These are phyloP conservation scores for Cynodonichthys magdalenae DNA, from an alignment of 2,797 vertebrate genomes.

Conservation along the genomic window DNA sequence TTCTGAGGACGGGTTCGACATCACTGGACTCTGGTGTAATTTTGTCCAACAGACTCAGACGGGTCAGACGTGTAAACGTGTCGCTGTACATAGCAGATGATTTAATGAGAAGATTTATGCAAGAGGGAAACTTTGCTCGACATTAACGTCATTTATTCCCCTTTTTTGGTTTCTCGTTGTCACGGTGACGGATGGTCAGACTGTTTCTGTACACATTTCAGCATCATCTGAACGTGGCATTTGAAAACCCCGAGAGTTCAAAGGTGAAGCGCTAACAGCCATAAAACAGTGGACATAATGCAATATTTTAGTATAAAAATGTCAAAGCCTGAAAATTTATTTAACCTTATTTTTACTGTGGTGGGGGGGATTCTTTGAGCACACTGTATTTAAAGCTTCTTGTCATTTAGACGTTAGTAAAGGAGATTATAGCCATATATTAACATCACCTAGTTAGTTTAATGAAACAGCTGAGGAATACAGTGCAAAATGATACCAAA, in stretches of 20 bases:
- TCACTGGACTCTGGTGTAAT: too few relatives aligned
- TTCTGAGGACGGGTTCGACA: conserved; percentile 32
- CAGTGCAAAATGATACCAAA: conserved; percentile 52
- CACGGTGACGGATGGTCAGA: conserved; percentile 18
- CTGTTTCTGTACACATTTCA: conserved; percentile 34
- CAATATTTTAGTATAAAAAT: conserved; percentile 52
- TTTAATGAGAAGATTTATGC: conserved; percentile 76
- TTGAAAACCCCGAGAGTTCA: conserved; percentile 17
- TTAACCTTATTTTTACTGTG: conserved; percentile 53
- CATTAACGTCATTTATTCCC: conserved; percentile 36
- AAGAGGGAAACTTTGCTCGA: conserved; percentile 54
- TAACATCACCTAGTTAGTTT: conserved; percentile 35
- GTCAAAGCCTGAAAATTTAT: conserved; percentile 49
- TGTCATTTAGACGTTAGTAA: conserved; percentile 48
- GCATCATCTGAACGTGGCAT: conserved; percentile 25
- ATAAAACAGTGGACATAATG: conserved; percentile 50
- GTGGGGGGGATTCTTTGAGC: conserved; percentile 22
- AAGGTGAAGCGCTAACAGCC: conserved; percentile 38
- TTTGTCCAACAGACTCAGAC: conserved; percentile 20
- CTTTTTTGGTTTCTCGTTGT: conserved; percentile 40
- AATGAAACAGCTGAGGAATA: conserved; percentile 19
- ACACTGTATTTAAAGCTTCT: conserved; percentile 48
- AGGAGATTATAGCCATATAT: conserved; percentile 72
- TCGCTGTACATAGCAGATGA: conserved; percentile 74
- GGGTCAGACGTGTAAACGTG: conserved; percentile 46